A percentile compares a stretch with the other conserved stretches of the same genome.
phyloP scores from a whole-genome alignment of 2,797 vertebrate genomes.

The Smutsia gigantea region DNA sequence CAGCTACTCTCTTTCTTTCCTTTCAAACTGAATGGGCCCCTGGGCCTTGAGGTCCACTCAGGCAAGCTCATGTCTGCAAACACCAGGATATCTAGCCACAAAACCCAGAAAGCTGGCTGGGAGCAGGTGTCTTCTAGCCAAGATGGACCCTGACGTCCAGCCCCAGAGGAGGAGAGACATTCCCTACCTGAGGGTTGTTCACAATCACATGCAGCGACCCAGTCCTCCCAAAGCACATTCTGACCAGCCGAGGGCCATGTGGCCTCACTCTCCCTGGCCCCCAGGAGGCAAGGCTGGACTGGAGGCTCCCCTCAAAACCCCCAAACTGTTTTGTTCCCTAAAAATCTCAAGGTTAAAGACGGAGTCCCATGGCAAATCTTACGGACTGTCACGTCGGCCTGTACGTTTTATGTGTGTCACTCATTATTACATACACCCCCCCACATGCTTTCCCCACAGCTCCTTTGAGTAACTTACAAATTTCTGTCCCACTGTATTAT shows the following conservation, averaged over 20 bases:
- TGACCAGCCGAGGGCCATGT: fast-evolving
- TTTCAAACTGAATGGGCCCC: background rate
- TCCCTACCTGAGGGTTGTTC: background rate
- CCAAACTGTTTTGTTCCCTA: background rate
- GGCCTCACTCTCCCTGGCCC: background rate
- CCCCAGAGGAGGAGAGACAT: background rate
- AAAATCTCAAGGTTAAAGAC: background rate
- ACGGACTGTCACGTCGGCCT: background rate
- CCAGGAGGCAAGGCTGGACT: background rate
- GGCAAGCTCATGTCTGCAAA: background rate
- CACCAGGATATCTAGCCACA: background rate
- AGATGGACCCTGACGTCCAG: fast-evolving
- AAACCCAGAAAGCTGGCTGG: background rate
- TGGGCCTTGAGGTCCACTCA: background rate
- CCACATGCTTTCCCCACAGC: background rate
- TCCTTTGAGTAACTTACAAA: background rate
- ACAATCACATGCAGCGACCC: background rate
- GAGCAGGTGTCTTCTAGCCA: background rate
- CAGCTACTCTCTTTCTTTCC: background rate
- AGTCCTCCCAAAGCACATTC: background rate
- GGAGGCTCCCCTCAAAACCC: background rate
- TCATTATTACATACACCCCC: fast-evolving
- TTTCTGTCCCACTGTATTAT: background rate
- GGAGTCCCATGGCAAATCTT: background rate
- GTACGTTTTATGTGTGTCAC: background rate